phyloP scores from a whole-genome alignment of 2,888 invertebrate species.

The Chymomyza caudatula region DNA sequence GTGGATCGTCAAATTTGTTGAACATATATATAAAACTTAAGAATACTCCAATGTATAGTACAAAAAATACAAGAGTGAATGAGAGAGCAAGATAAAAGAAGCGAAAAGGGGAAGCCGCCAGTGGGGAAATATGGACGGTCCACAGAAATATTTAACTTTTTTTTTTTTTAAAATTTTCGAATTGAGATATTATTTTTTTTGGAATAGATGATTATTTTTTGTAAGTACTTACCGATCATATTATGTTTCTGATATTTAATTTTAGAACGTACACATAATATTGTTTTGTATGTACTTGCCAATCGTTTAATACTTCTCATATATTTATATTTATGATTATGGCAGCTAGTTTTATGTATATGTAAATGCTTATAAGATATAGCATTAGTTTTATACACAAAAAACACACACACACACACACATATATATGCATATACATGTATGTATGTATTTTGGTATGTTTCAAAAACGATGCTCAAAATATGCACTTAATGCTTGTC shows the following conservation, averaged over 20 bases:
- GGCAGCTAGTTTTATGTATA: conserved; percentile 8
- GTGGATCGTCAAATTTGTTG: too few species aligned
- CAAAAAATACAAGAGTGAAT: too few species aligned
- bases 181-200: too few species aligned
- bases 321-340: neutral
- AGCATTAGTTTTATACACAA: conserved; percentile 22
- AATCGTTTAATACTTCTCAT: neutral
- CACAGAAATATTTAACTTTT: too few species aligned
- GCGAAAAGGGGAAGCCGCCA: too few species aligned
- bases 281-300: neutral
- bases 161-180: too few species aligned
- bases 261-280: neutral
- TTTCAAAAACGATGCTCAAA: conserved; percentile 5
- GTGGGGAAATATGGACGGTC: too few species aligned
- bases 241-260: neutral
- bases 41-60: too few species aligned
- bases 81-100: too few species aligned
- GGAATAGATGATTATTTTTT: too few species aligned
- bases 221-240: neutral
- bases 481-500: neutral
- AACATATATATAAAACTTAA: too few species aligned
- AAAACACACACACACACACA: neutral
- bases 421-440: neutral
- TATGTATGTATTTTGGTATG: conserved; percentile 15
- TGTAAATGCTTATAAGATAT: conserved; percentile 33